Conservation (phyloP, 2,113 vertebrate genomes). For the Archilochus colubris region DNA sequence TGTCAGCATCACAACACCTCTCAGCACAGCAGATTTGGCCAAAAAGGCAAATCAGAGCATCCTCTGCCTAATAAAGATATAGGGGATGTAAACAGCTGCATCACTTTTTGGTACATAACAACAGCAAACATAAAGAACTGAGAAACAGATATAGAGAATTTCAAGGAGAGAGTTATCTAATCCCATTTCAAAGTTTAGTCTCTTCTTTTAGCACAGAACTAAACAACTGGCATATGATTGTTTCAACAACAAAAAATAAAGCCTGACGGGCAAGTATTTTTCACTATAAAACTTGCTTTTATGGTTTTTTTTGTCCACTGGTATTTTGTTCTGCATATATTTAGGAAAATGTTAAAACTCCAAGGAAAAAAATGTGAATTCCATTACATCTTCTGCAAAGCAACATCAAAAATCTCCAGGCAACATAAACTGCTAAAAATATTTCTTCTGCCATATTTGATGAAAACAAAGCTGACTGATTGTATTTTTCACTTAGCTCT, state of each 20-base stretch:
- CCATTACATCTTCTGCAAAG: neutral
- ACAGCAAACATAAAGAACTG: neutral
- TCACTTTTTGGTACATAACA: neutral
- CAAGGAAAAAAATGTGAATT: neutral
- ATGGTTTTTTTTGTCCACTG: neutral
- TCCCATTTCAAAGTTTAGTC: neutral
- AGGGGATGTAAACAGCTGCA: rapidly evolving
- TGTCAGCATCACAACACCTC: rapidly evolving
- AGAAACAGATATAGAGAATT: rapidly evolving
- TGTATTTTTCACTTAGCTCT: neutral
- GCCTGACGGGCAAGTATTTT: neutral
- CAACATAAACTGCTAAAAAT: neutral
- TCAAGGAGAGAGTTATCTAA: neutral
- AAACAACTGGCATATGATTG: neutral
- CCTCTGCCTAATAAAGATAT: neutral
- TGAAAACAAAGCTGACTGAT: neutral
- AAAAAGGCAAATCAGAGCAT: neutral
- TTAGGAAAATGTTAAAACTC: neutral
- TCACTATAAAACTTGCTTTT: neutral
- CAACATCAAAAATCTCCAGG: neutral
- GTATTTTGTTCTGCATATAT: neutral
- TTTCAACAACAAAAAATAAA: neutral
- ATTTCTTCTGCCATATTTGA: neutral
- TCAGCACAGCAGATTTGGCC: neutral
- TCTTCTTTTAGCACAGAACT: neutral